Evolutionary conservation across 2,113 vertebrate genomes (phyloP), one percentile per base, ranked within the genome.

Genomic region (Halcyon malimbica): DNA sequence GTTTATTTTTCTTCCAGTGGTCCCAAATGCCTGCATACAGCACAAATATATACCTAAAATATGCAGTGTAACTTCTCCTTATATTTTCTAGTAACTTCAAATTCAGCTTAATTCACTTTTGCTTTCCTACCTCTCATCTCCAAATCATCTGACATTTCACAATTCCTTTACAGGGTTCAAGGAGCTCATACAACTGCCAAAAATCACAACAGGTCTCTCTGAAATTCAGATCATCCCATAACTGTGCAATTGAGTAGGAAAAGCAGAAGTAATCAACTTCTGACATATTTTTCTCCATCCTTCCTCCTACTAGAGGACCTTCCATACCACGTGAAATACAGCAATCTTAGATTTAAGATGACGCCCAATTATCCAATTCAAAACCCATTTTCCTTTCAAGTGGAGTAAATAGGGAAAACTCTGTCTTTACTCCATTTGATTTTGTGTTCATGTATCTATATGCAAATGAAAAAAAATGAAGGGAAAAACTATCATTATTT

Each of bases 11-110:
- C 3, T 18, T 46, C 5, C 37, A 54, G 1, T 25, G 6, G 2
- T 10, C 1, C 4, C 2, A 87, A 16, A 3, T 24, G 25, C 4
- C 13, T 59, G 14, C n/a, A 16, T 2, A 79, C 6, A 70, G 0
- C 7, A 62, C 0, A 2, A 48, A 10, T 63, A 20, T 16, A 6
- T 42, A 19, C 8, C 18, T 63, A 46, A 79, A 71, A 69, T 51
- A n/a, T 4, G 1, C 17, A 57, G 5, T 25, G 3, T n/a, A 21
- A 21, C 3, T 42, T 63, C 51, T 75, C 46, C 42, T 76, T 41
- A 7, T 14, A 54, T 41, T 83, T 64, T 2, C 10, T 71, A 10
- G 13, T 50, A 67, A 29, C 23, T 56, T 9, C 9, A 48, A 59
- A 65, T 79, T 65, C 31, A 42, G 20, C 65, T 64, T 42, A 44